These are phyloP conservation scores for Sebastes variabilis DNA, from an alignment of 2,797 vertebrate species.

Conservation along the genomic window DNA sequence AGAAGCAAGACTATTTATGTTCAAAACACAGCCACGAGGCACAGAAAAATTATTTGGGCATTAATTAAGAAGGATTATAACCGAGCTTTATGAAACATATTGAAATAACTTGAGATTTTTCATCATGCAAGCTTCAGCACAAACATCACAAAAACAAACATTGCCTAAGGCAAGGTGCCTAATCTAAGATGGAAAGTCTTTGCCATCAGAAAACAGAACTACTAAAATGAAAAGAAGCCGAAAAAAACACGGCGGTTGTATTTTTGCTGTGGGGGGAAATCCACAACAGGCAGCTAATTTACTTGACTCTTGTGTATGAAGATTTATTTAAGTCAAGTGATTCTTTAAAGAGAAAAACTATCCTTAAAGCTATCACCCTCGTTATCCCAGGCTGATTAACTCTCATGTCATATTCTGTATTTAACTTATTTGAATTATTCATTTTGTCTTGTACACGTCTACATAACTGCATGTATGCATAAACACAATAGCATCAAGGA, in stretches of 20 bases:
- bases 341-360: constrained; percentile 17
- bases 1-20: constrained; percentile 38
- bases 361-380: not conserved
- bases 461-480: not conserved
- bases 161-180: constrained; percentile 41
- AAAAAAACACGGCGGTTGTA: constrained; percentile 14
- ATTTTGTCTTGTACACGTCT: not conserved
- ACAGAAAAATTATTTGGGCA: constrained; percentile 15
- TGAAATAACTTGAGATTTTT: constrained; percentile 45
- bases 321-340: constrained; percentile 26
- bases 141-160: constrained; percentile 56
- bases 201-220: constrained; percentile 40
- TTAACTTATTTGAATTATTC: not conserved
- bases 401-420: not conserved
- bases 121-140: constrained; percentile 34
- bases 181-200: constrained; percentile 55
- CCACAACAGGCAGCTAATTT: constrained; percentile 31
- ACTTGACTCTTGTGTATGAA: constrained; percentile 41
- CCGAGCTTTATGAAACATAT: constrained; percentile 33
- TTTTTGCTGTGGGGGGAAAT: constrained; percentile 18
- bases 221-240: constrained; percentile 32
- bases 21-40: constrained; percentile 35
- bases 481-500: not conserved
- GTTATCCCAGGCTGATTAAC: not conserved
- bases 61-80: constrained; percentile 43